Conservation (phyloP, 2,888 invertebrate species). For the Neocrepidodera transversa region DNA sequence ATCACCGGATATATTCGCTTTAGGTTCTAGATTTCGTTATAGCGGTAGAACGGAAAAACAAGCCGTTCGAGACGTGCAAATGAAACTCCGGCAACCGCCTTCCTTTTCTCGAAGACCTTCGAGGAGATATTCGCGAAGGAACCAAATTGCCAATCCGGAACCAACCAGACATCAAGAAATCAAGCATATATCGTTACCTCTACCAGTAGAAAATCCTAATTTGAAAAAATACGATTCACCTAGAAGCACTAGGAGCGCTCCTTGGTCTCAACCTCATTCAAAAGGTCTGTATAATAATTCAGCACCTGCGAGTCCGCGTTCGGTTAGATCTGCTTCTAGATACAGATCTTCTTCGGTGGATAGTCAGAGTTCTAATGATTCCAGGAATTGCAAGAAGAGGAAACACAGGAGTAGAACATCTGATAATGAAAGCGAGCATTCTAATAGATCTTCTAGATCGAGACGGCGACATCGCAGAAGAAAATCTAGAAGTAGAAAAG, state of each 20-base stretch:
- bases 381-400: conserved; percentile 75
- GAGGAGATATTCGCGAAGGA: conserved; percentile 68
- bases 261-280: conserved; percentile 74
- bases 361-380: conserved; percentile 89
- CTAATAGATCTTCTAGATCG: conserved; percentile 83
- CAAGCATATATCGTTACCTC: conserved; percentile 66
- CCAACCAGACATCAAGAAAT: conserved; percentile 53
- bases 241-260: conserved; percentile 83
- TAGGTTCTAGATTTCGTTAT: conserved; percentile 77
- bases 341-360: conserved; percentile 83
- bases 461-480: conserved; percentile 78
- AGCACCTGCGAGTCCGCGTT: conserved; percentile 75
- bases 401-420: conserved; percentile 85
- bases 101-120: conserved; percentile 71
- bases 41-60: conserved; percentile 72
- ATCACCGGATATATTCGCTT: conserved; percentile 76
- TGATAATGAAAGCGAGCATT: conserved; percentile 90
- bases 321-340: conserved; percentile 74
- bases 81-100: conserved; percentile 62
- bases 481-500: conserved; percentile 77
- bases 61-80: conserved; percentile 63
- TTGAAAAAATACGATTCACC: conserved; percentile 70
- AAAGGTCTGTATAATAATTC: conserved; percentile 73
- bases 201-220: conserved; percentile 60
- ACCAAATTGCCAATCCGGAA: conserved; percentile 60